These are phyloP conservation scores for Manis crassicaudata DNA, from an alignment of 2,797 vertebrate species.

Conservation along the genomic window DNA sequence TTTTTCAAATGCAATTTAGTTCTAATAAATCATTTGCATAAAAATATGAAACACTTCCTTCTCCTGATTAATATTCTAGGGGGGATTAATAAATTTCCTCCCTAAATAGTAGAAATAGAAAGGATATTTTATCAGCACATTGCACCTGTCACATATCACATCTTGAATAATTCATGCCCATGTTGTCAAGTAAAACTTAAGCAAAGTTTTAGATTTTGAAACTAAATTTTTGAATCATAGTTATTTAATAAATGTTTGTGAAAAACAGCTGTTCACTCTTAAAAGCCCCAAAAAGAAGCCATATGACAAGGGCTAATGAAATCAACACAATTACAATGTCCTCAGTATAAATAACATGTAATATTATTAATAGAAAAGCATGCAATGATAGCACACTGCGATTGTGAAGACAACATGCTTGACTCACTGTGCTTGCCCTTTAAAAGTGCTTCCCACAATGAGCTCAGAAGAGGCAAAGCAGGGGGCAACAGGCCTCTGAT, in stretches of 20 bases:
- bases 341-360: slow-evolving; percentile 69
- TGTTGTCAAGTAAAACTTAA: slow-evolving; percentile 68
- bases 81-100: slow-evolving; percentile 57
- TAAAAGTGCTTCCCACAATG: slow-evolving; percentile 28
- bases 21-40: slow-evolving; percentile 58
- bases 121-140: slow-evolving; percentile 65
- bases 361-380: slow-evolving; percentile 58
- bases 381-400: slow-evolving; percentile 44
- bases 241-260: slow-evolving; percentile 75
- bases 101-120: slow-evolving; percentile 57
- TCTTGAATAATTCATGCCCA: slow-evolving; percentile 69
- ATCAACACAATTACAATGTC: slow-evolving; percentile 61
- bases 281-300: slow-evolving; percentile 60
- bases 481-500: neutral
- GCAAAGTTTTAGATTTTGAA: slow-evolving; percentile 71
- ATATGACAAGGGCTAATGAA: slow-evolving; percentile 70
- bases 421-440: slow-evolving; percentile 19
- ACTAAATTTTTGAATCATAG: slow-evolving; percentile 65
- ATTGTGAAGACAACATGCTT: neutral
- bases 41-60: slow-evolving; percentile 14
- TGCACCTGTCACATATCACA: slow-evolving; percentile 66
- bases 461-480: slow-evolving; percentile 15
- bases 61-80: slow-evolving; percentile 52
- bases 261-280: slow-evolving; percentile 74
- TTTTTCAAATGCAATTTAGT: slow-evolving; percentile 59